Conservation (phyloP, 30 jellyfish, hydroid and myxozoan species). For the Hydractinia echinata region DNA sequence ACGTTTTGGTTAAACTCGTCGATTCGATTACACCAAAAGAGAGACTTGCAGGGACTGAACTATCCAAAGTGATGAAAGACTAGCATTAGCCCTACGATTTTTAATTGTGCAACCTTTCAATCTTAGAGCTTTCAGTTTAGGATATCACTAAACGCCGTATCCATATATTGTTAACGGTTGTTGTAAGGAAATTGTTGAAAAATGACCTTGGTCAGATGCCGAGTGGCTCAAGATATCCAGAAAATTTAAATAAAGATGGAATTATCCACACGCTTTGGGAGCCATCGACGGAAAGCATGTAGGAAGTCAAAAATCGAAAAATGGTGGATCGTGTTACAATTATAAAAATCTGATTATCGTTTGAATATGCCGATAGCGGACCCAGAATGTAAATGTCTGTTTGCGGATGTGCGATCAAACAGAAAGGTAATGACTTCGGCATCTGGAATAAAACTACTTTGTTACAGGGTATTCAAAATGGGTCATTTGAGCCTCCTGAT, state of each 20-base stretch:
- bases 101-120: background rate
- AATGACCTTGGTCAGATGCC: background rate
- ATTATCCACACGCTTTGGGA: too few species aligned
- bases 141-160: background rate
- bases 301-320: background rate
- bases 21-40: background rate
- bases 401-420: too few species aligned
- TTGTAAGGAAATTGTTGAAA: background rate
- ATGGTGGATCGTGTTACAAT: background rate
- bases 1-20: background rate
- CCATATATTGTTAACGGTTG: background rate
- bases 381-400: too few species aligned
- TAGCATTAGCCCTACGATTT: background rate
- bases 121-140: too few species aligned
- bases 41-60: background rate
- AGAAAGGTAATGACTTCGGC: too few species aligned
- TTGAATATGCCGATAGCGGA: too few species aligned
- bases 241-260: too few species aligned
- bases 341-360: too few species aligned
- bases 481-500: too few species aligned
- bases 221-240: background rate
- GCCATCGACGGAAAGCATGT: constrained; percentile 8
- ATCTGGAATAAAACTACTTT: too few species aligned
- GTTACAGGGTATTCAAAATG: too few species aligned
- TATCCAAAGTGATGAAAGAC: background rate